phyloP scores from a whole-genome alignment of 2,113 vertebrate species.

The Toxotes jaculatrix region DNA sequence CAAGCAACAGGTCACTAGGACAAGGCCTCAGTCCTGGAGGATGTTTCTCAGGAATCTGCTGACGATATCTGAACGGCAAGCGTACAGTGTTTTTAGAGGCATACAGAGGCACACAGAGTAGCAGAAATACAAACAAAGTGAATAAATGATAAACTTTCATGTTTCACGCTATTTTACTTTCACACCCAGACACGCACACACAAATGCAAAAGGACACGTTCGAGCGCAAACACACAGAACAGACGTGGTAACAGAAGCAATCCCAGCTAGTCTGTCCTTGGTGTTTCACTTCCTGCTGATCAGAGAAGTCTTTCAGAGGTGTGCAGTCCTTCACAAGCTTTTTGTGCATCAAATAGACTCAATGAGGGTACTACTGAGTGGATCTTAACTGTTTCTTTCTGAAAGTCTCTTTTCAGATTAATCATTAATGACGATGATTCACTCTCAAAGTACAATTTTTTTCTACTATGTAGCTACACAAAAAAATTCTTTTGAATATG shows the following conservation, averaged over 20 bases:
- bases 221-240: constrained; percentile 5
- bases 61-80: too few species aligned
- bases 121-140: too few species aligned
- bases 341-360: constrained; percentile 23
- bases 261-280: constrained; percentile 33
- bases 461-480: neutral
- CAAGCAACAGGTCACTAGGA: too few species aligned
- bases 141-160: too few species aligned
- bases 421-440: constrained; percentile 41
- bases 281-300: constrained; percentile 50
- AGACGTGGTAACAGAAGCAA: constrained; percentile 24
- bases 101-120: too few species aligned
- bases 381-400: constrained; percentile 42
- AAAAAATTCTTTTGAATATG: constrained; percentile 9
- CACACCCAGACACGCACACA: constrained; percentile 10
- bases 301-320: constrained; percentile 49
- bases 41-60: too few species aligned
- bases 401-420: constrained; percentile 30
- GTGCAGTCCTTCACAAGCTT: constrained; percentile 35
- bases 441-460: neutral
- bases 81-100: too few species aligned
- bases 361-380: constrained; percentile 17
- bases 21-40: too few species aligned
- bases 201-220: neutral
- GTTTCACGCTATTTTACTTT: too few species aligned